Conservation (phyloP, 1,140 invertebrate genomes). For the Tetramorium simillimum region DNA sequence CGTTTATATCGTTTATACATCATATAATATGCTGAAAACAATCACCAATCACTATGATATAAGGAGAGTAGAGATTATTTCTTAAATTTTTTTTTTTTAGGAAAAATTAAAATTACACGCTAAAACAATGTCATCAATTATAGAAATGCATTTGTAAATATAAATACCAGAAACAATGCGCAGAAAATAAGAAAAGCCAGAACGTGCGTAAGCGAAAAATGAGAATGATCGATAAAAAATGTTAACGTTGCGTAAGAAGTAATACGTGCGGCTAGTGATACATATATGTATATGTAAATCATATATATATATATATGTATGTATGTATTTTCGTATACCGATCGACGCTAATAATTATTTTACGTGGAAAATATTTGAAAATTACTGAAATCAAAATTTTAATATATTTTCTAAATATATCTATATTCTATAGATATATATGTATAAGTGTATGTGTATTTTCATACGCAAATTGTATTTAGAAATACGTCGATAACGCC, state of each 20-base stretch:
- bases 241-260: background rate
- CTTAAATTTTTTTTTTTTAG: background rate
- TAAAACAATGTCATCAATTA: background rate
- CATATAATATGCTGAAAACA: background rate
- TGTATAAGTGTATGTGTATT: background rate
- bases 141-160: slow-evolving; percentile 49
- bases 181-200: background rate
- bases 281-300: slow-evolving; percentile 20
- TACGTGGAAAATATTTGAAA: background rate
- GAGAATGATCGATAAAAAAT: background rate
- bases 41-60: background rate
- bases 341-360: slow-evolving; percentile 15
- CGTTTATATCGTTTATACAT: background rate
- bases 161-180: slow-evolving; percentile 4
- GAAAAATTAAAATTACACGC: background rate
- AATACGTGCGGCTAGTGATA: slow-evolving; percentile 15
- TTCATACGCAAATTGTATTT: slow-evolving; percentile 18
- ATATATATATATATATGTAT: slow-evolving; percentile 34
- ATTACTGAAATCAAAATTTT: slow-evolving; percentile 72
- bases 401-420: slow-evolving; percentile 69
- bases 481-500: slow-evolving; percentile 2
- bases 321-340: slow-evolving; percentile 25
- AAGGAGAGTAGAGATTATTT: background rate
- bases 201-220: slow-evolving; percentile 9
- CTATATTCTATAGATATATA: slow-evolving; percentile 12